Percentiles rank a stretch among this genome's conserved stretches.
Conservation (phyloP, 2,113 vertebrate genomes). For the Eulemur macaco region DNA sequence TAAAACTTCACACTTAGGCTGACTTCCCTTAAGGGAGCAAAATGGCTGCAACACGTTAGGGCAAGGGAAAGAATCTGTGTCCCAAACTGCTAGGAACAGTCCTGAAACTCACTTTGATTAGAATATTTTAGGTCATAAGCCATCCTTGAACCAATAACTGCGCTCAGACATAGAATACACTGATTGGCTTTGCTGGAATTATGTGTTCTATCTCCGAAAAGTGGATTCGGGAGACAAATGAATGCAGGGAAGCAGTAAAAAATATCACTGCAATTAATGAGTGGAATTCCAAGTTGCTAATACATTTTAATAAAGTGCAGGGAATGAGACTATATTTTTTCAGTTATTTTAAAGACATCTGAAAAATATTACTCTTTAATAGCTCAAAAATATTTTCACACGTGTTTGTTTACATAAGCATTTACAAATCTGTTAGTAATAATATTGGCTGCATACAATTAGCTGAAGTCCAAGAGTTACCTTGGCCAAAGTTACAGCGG, state of each 20-base stretch:
- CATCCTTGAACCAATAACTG: neutral
- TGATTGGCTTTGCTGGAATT: neutral
- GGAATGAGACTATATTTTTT: neutral
- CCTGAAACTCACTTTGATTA: neutral
- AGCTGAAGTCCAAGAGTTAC: neutral
- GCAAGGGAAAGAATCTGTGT: neutral
- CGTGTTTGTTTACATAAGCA: neutral
- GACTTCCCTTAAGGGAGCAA: neutral
- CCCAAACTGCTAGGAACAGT: neutral
- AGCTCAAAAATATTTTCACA: neutral
- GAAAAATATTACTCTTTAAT: neutral
- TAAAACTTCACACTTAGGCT: neutral
- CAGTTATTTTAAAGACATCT: neutral
- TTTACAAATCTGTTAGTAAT: constrained; percentile 15
- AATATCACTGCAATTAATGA: neutral
- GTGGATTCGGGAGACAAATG: neutral
- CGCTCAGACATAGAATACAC: neutral
- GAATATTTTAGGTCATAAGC: neutral
- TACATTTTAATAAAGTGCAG: neutral
- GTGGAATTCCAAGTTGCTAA: neutral
- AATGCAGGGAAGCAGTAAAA: neutral
- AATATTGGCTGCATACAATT: neutral
- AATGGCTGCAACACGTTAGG: neutral
- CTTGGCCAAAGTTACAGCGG: neutral
- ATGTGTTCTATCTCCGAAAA: neutral